Evolutionary conservation across 2,888 invertebrate genomes (phyloP).

Genomic region (Cryptosula pallasiana): DNA sequence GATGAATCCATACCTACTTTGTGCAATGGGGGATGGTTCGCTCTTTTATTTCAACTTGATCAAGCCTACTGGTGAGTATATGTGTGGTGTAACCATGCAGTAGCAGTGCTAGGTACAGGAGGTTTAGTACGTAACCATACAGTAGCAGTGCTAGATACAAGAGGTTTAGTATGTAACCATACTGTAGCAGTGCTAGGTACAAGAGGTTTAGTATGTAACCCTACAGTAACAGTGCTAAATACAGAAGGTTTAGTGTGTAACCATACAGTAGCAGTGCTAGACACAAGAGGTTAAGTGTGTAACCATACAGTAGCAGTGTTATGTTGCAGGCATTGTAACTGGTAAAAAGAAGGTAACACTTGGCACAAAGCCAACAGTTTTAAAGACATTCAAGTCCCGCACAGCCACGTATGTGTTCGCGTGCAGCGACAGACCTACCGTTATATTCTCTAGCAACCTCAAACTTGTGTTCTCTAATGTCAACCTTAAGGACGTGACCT

Average conservation of each 20-base stretch:
- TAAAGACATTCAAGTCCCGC: constrained; percentile 68
- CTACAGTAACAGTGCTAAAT: too few relatives aligned
- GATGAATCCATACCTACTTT: constrained; percentile 63
- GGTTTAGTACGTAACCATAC: too few relatives aligned
- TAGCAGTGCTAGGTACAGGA: too few relatives aligned
- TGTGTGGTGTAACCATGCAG: too few relatives aligned
- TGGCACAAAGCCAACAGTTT: constrained; percentile 92
- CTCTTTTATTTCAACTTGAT: constrained; percentile 91
- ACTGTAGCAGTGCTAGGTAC: too few relatives aligned
- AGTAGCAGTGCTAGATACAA: too few relatives aligned
- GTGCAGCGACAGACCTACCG: constrained; percentile 95
- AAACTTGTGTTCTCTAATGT: constrained; percentile 98
- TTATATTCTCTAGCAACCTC: constrained; percentile 98
- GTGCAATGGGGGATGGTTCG: constrained; percentile 92
- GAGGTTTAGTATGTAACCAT: too few relatives aligned
- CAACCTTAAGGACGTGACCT: constrained; percentile 67
- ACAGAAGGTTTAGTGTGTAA: too few relatives aligned
- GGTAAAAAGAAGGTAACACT: constrained; percentile 93
- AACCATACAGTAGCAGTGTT: too few relatives aligned
- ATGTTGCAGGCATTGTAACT: constrained; percentile 66
- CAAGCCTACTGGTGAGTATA: constrained; percentile 49
- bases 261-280: too few relatives aligned
- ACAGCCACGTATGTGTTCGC: constrained; percentile 94
- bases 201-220: too few relatives aligned
- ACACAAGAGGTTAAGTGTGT: too few relatives aligned